Conservation (phyloP, 2,888 invertebrate species). For the Brachypalpus laphriformis region DNA sequence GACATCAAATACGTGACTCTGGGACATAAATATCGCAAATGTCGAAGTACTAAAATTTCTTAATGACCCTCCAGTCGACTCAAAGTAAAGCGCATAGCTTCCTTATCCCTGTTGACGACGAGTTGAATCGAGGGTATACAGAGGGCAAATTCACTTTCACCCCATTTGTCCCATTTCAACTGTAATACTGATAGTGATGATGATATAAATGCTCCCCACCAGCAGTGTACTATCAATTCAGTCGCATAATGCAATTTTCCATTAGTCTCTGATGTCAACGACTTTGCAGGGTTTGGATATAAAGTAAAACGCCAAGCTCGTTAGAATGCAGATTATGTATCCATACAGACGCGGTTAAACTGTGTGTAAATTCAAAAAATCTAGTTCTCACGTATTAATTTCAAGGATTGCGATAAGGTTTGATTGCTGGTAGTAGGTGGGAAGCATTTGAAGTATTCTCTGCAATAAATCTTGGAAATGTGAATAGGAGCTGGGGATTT, state of each 20-base stretch:
- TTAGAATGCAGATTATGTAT: constrained; percentile 30
- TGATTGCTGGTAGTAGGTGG: not conserved
- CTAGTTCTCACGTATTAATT: constrained; percentile 25
- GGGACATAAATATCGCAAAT: constrained; percentile 39
- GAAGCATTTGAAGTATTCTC: too few relatives aligned
- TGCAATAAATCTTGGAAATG: too few relatives aligned
- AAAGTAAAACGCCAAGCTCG: constrained; percentile 16
- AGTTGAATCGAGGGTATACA: not conserved
- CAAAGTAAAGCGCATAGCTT: constrained; percentile 24
- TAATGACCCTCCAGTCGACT: constrained; percentile 51
- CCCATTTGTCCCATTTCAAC: constrained; percentile 32
- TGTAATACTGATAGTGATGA: constrained; percentile 29
- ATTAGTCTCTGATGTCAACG: constrained; percentile 14
- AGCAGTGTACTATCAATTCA: constrained; percentile 9
- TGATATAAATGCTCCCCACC: constrained; percentile 1
- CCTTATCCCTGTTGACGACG: constrained; percentile 11
- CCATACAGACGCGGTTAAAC: not conserved
- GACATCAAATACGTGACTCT: constrained; percentile 58
- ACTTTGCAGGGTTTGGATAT: not conserved
- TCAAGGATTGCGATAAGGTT: not conserved
- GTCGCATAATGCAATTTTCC: constrained; percentile 22
- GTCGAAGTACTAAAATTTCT: constrained; percentile 38
- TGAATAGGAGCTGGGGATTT: too few relatives aligned
- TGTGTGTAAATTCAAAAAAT: not conserved
- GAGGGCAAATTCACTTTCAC: constrained; percentile 20